phyloP scores from a whole-genome alignment of 2,113 vertebrate genomes.

The Bubo scandiacus region DNA sequence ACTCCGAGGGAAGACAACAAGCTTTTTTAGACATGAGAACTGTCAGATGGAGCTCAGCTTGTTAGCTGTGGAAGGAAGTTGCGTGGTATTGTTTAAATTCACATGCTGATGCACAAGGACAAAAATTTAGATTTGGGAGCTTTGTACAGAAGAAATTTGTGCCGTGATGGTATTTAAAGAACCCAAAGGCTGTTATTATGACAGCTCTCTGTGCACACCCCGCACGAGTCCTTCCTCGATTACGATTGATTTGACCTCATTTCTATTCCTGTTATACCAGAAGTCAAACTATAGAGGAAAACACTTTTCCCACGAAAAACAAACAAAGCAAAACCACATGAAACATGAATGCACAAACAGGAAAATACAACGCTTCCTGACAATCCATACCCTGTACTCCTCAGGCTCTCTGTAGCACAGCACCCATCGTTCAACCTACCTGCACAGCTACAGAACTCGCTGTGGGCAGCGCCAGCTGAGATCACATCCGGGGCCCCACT shows the following conservation, averaged over 20 bases:
- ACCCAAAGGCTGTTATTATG: neutral
- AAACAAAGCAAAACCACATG: neutral
- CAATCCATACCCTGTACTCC: neutral
- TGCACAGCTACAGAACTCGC: neutral
- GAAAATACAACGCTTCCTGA: neutral
- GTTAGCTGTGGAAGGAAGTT: neutral
- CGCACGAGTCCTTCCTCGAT: neutral
- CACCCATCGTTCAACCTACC: neutral
- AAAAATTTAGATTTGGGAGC: neutral
- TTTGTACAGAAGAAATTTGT: neutral
- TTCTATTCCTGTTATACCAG: neutral
- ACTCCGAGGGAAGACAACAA: neutral
- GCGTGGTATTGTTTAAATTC: neutral
- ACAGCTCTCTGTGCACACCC: neutral
- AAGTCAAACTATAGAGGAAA: neutral
- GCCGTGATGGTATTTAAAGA: neutral
- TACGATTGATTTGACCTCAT: neutral
- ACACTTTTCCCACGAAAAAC: neutral
- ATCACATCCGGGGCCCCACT: neutral
- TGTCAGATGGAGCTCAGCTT: neutral
- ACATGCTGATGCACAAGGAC: accelerated
- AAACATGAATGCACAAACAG: neutral
- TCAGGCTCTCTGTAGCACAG: neutral
- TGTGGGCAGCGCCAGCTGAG: accelerated
- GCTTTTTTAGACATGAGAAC: neutral